Evolutionary conservation across 2,888 invertebrate species (phyloP).

Genomic region (Temnothorax rugatulus): DNA sequence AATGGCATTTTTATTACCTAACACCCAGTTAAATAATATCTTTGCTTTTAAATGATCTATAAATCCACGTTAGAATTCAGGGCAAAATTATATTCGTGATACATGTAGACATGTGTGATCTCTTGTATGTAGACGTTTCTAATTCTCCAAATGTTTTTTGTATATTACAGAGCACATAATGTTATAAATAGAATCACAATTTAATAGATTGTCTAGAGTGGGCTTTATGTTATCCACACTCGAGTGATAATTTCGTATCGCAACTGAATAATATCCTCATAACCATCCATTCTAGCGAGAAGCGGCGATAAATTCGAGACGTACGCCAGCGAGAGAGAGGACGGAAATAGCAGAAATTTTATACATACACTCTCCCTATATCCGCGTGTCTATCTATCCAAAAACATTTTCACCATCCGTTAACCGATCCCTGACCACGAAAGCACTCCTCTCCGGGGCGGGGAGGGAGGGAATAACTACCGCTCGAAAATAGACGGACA

Average conservation of each 20-base stretch:
- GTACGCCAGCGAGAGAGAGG: not conserved
- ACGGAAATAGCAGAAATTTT: slow-evolving; percentile 24
- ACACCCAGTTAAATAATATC: not conserved
- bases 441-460: not conserved
- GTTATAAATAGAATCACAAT: slow-evolving; percentile 12
- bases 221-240: not conserved
- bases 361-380: not conserved
- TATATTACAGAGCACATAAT: not conserved
- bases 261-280: slow-evolving; percentile 22
- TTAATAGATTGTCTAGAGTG: slow-evolving; percentile 6
- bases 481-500: slow-evolving; percentile 37
- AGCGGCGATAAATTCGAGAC: slow-evolving; percentile 15
- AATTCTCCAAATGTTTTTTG: not conserved
- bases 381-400: not conserved
- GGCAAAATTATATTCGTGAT: not conserved
- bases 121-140: not conserved
- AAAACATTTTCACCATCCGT: slow-evolving; percentile 37
- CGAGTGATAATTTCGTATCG: slow-evolving; percentile 11
- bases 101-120: not conserved
- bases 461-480: not conserved
- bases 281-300: slow-evolving; percentile 3
- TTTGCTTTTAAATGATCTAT: too few relatives aligned
- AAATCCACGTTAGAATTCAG: not conserved
- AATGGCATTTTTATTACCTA: not conserved
- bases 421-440: slow-evolving; percentile 36